phyloP scores from a whole-genome alignment of 2,888 invertebrate genomes.

The Drosophila recens region DNA sequence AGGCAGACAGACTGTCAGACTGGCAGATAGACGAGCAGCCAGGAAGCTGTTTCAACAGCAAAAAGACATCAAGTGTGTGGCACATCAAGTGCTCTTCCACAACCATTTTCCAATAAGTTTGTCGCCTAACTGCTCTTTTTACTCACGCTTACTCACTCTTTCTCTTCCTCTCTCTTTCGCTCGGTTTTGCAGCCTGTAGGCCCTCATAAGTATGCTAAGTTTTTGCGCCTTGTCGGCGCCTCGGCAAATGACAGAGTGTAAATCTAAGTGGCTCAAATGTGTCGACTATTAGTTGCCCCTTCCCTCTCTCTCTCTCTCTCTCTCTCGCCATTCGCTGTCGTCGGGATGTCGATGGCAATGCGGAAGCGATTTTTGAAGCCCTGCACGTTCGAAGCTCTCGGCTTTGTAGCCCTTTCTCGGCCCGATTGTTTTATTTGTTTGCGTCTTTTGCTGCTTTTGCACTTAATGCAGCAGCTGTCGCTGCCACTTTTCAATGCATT shows the following conservation, averaged over 20 bases:
- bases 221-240: constrained; percentile 73
- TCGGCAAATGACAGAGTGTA: constrained; percentile 71
- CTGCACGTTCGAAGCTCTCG: constrained; percentile 50
- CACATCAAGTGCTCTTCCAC: constrained; percentile 71
- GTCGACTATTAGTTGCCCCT: constrained; percentile 67
- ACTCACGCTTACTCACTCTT: neutral
- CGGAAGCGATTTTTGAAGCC: constrained; percentile 74
- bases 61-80: constrained; percentile 59
- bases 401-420: constrained; percentile 38
- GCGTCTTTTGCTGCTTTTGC: constrained; percentile 44
- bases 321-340: neutral
- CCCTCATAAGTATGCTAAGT: constrained; percentile 76
- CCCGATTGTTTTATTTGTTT: constrained; percentile 77
- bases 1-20: constrained; percentile 1
- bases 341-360: constrained; percentile 44
- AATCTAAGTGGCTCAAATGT: constrained; percentile 78
- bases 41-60: constrained; percentile 35
- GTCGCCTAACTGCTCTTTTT: constrained; percentile 50
- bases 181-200: constrained; percentile 36
- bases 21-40: constrained; percentile 13
- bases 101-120: constrained; percentile 76
- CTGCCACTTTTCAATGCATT: constrained; percentile 81
- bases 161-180: neutral
- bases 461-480: constrained; percentile 76
- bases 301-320: neutral